Evolutionary conservation across 2,797 vertebrate species (phyloP).

Genomic region (Lutjanus argentimaculatus): DNA sequence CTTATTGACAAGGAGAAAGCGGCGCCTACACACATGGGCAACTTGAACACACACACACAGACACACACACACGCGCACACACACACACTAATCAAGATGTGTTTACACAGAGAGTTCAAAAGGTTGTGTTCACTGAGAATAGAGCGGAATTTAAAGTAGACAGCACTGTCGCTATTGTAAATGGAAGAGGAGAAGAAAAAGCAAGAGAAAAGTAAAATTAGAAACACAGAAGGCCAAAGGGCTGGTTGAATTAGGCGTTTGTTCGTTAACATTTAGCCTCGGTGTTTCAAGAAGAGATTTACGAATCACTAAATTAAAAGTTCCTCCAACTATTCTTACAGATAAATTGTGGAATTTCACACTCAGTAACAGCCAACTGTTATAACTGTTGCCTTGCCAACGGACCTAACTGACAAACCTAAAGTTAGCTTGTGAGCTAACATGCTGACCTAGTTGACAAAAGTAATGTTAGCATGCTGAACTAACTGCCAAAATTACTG

Average conservation of each 20-base stretch:
- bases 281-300: background rate
- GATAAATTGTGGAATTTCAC: too few relatives aligned
- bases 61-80: slow-evolving; percentile 14
- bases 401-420: too few relatives aligned
- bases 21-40: background rate
- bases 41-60: background rate
- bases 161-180: background rate
- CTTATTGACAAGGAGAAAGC: slow-evolving; percentile 17
- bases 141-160: slow-evolving; percentile 28
- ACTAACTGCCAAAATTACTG: background rate
- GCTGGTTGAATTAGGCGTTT: background rate
- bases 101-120: slow-evolving; percentile 25
- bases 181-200: background rate
- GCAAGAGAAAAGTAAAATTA: background rate
- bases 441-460: background rate
- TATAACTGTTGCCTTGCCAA: too few relatives aligned
- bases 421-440: background rate
- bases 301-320: background rate
- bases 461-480: background rate
- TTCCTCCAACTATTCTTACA: too few relatives aligned
- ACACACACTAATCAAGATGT: slow-evolving; percentile 32
- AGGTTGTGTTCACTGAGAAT: slow-evolving; percentile 22
- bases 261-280: background rate
- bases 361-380: too few relatives aligned
- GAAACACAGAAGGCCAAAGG: background rate